Evolutionary conservation across 1,140 invertebrate species (phyloP).

Genomic region (Elysia chlorotica): DNA sequence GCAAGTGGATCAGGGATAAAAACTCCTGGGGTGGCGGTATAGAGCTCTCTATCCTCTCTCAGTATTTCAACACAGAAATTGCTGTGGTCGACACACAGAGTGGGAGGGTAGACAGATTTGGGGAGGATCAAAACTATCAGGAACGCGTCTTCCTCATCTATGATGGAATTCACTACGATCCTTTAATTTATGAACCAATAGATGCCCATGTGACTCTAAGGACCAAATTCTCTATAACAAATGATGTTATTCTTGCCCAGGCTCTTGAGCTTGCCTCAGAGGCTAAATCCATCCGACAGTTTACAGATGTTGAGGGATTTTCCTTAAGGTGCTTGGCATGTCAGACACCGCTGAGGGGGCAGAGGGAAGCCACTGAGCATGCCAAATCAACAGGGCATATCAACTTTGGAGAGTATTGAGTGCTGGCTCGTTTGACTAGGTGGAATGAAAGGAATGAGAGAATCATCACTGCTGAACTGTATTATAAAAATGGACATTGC

Average conservation of each 20-base stretch:
- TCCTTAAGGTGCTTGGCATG: conserved; percentile 82
- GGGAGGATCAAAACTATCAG: conserved; percentile 86
- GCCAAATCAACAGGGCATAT: conserved; percentile 83
- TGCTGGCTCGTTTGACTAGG: no score
- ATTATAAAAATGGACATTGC: no score
- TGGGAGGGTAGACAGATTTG: conserved; percentile 88
- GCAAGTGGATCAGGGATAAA: conserved; percentile 64
- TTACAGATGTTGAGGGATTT: conserved; percentile 87
- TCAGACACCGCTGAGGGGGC: conserved; percentile 74
- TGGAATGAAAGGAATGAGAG: no score
- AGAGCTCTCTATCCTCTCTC: conserved; percentile 87
- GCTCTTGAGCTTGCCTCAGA: conserved; percentile 84
- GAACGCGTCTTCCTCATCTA: conserved; percentile 88
- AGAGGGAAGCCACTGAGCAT: conserved; percentile 80
- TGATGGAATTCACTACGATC: conserved; percentile 96
- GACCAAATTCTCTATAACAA: conserved; percentile 79
- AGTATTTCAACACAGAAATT: conserved; percentile 89
- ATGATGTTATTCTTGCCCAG: conserved; percentile 74
- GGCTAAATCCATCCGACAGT: conserved; percentile 85
- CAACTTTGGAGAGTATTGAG: conserved; percentile 79
- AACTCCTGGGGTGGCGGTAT: conserved; percentile 92
- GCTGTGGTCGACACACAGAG: conserved; percentile 91
- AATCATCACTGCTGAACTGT: no score
- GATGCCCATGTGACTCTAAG: conserved; percentile 40
- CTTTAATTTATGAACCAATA: conserved; percentile 80